Evolutionary conservation across 1,140 invertebrate species (phyloP), one percentile per base, ranked within the genome.

Genomic region (Drosophila bipectinata): DNA sequence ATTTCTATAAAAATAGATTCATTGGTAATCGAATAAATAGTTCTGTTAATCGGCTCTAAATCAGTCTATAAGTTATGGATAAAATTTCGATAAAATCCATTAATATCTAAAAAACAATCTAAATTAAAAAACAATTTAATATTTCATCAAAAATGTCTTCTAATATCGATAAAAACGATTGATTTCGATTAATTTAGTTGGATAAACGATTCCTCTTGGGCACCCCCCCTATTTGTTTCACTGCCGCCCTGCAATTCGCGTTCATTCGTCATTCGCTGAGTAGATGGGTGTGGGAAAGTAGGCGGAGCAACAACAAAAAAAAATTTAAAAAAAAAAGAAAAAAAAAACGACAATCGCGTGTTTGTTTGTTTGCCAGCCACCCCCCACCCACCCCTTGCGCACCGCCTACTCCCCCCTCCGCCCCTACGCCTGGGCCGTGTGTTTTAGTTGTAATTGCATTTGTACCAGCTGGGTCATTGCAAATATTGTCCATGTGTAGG

Each of bases 401-500:
- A 18, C 18, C 18, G 7, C 3, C 51, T 8, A 5, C 15, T 4
- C 4, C 3, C 18, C 3, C 37, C 18, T 18, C n/a, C n/a, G 18
- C 18, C 18, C 18, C 18, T 18, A 18, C 18, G 18, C 18, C 52
- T 68, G 53, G 39, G 21, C 26, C 37, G 76, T 76, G 53, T 69
- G 63, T 57, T 78, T 82, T 81, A 69, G 74, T 90, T 77, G 79
- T 89, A 87, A 90, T 90, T 89, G 85, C 77, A 80, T 90, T 90
- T 90, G 75, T 81, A 71, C 67, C 72, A 69, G 49, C 52, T 68
- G 52, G 60, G 57, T 77, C 51, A 49, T 34, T 68, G 41, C 64
- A 66, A 72, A 77, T 62, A 62, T 15, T 41, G 39, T 41, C 5
- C 72, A 72, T 59, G 48, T 51, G 63, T 30, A 1, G 18, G 18